Conservation (phyloP, 1,140 invertebrate genomes). For the Ctenoplectra terminalis region DNA sequence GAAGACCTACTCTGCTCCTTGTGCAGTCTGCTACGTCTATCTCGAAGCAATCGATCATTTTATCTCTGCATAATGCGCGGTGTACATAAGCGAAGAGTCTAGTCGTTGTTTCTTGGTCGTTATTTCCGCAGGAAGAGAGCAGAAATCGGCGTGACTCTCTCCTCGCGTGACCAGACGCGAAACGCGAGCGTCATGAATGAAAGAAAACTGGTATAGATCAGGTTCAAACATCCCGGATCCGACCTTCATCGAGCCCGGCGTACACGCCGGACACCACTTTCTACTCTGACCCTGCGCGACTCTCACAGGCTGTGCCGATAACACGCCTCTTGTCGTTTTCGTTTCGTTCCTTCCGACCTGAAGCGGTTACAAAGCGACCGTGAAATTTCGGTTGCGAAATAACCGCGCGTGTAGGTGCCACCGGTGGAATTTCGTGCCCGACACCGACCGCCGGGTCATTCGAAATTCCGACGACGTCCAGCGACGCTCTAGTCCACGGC, state of each 20-base stretch:
- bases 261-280: slow-evolving; percentile 73
- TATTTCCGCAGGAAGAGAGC: slow-evolving; percentile 12
- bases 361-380: slow-evolving; percentile 8
- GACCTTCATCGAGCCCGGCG: slow-evolving; percentile 74
- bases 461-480: background rate
- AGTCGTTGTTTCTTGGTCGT: background rate
- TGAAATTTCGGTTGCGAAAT: slow-evolving; percentile 40
- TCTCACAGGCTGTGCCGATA: slow-evolving; percentile 48
- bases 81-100: background rate
- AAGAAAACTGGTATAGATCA: slow-evolving; percentile 74
- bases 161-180: slow-evolving; percentile 27
- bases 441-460: background rate
- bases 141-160: slow-evolving; percentile 19
- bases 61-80: background rate
- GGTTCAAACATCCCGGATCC: slow-evolving; percentile 78
- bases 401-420: background rate
- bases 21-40: background rate
- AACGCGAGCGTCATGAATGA: slow-evolving; percentile 72
- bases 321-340: slow-evolving; percentile 74
- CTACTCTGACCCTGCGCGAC: slow-evolving; percentile 77
- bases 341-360: slow-evolving; percentile 61
- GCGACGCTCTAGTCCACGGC: background rate
- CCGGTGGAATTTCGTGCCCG: slow-evolving; percentile 9
- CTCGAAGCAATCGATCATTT: too few species aligned
- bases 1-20: background rate